A percentile compares a stretch with the other conserved stretches of the same genome.
Conservation (phyloP, 2,888 invertebrate genomes). For the Ecliptopera silaceata region DNA sequence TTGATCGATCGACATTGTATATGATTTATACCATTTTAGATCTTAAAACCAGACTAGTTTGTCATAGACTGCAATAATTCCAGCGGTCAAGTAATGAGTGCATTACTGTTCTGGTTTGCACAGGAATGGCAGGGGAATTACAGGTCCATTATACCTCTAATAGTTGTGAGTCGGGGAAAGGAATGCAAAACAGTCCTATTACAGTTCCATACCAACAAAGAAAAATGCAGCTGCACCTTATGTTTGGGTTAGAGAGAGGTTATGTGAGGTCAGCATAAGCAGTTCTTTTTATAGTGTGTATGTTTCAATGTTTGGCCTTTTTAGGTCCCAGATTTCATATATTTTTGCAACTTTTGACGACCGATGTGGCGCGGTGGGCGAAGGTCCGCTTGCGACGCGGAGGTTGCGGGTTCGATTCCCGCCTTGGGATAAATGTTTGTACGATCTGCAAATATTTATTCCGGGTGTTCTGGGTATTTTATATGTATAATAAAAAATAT, state of each 20-base stretch:
- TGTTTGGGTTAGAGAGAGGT: neutral
- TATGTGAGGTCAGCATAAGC: neutral
- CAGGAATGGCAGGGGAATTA: constrained; percentile 8
- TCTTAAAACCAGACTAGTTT: neutral
- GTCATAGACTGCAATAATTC: neutral
- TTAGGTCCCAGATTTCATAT: no score
- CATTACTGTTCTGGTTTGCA: constrained; percentile 16
- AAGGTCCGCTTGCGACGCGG: no score
- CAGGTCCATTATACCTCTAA: constrained; percentile 1
- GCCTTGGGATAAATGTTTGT: no score
- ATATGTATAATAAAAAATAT: no score
- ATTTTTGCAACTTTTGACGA: no score
- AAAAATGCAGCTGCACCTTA: neutral
- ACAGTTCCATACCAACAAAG: neutral
- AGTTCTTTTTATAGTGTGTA: neutral
- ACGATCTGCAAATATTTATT: no score
- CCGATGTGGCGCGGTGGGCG: no score
- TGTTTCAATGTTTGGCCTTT: no score
- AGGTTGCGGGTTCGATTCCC: no score
- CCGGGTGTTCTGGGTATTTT: no score
- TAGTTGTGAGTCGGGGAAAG: neutral
- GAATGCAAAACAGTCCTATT: constrained; percentile 2
- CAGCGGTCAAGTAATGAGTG: constrained; percentile 1
- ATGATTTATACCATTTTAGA: no score
- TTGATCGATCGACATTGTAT: no score